These are phyloP conservation scores for Paracentrotus lividus DNA, from an alignment of 53 echinoderm and acorn worm species.

Conservation along the genomic window DNA sequence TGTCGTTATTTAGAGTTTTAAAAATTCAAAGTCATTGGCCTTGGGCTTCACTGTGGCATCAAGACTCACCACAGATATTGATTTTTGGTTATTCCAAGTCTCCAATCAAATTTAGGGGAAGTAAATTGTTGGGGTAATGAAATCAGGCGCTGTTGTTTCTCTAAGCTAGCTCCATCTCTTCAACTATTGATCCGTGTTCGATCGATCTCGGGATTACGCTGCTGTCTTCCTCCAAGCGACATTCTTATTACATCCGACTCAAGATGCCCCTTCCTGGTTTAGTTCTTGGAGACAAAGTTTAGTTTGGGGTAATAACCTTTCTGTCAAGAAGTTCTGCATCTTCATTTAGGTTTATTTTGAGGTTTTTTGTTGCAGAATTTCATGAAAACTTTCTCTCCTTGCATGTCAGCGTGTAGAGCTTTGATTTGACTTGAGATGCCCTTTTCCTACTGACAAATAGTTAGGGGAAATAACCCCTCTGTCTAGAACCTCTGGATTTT, in stretches of 20 bases:
- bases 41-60: constrained; percentile 1
- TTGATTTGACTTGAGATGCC: background rate
- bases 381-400: background rate
- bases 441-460: no score
- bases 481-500: no score
- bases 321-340: background rate
- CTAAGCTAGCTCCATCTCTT: constrained; percentile 18
- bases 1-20: background rate
- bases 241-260: constrained; percentile 5
- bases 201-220: constrained; percentile 9
- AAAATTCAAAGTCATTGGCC: constrained; percentile 11
- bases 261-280: background rate
- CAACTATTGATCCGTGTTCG: background rate
- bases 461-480: no score
- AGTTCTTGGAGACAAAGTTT: no score
- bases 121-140: constrained; percentile 46
- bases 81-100: constrained; percentile 16
- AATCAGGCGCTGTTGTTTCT: constrained; percentile 48
- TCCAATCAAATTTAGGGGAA: constrained; percentile 44
- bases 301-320: no score
- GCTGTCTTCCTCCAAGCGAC: constrained; percentile 9
- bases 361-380: background rate
- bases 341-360: background rate
- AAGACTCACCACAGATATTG: constrained; percentile 12
- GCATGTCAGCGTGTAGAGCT: background rate